These are phyloP conservation scores for Encarsia formosa DNA, from an alignment of 2,888 invertebrate genomes.

Conservation along the genomic window DNA sequence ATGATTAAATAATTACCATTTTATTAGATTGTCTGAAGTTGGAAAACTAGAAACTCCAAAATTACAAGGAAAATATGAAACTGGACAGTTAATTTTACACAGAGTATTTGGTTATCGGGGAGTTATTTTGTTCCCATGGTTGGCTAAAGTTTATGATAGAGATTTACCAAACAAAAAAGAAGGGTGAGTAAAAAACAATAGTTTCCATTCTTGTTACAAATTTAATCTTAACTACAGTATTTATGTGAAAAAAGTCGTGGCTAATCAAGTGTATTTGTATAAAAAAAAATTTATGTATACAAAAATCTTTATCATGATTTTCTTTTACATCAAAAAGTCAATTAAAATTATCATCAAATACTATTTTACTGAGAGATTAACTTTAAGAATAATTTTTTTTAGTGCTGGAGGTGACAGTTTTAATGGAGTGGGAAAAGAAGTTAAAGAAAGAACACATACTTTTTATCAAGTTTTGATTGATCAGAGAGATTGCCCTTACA, in stretches of 20 bases:
- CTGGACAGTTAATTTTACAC: conserved; percentile 93
- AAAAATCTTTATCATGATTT: too few relatives aligned
- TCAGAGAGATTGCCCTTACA: conserved; percentile 92
- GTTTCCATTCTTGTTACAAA: background rate
- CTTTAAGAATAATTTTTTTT: conserved; percentile 16
- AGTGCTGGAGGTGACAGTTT: conserved; percentile 44
- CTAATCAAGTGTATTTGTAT: too few relatives aligned
- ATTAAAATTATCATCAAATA: too few relatives aligned
- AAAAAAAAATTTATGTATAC: too few relatives aligned
- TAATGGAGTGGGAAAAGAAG: conserved; percentile 70
- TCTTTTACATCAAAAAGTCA: too few relatives aligned
- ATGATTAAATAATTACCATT: background rate
- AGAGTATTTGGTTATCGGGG: conserved; percentile 96
- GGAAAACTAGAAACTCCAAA: conserved; percentile 87
- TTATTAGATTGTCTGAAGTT: conserved; percentile 82
- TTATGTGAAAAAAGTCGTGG: too few relatives aligned
- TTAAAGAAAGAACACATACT: conserved; percentile 85
- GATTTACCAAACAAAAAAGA: conserved; percentile 73
- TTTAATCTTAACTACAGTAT: too few relatives aligned
- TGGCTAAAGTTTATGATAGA: conserved; percentile 91
- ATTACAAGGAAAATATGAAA: conserved; percentile 85
- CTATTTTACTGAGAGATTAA: too few relatives aligned
- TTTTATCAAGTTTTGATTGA: conserved; percentile 98
- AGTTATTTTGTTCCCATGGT: conserved; percentile 94
- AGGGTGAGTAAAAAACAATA: conserved; percentile 39